Base-by-base conservation (phyloP, 2,888 invertebrate species). In the Rosalia funebris region DNA sequence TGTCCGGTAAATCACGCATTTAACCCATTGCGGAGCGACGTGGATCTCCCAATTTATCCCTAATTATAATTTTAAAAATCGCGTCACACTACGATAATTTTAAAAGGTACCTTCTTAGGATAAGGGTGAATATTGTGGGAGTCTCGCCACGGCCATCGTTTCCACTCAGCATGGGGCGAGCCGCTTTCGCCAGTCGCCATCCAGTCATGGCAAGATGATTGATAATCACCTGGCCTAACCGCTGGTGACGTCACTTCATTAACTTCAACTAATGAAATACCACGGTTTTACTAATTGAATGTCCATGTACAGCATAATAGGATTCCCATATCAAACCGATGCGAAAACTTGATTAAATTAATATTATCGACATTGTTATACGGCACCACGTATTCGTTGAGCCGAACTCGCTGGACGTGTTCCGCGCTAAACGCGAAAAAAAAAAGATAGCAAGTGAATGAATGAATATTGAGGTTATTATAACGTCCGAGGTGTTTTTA, bases 261-360 rank as follows among this genome's bases (percentile, higher is more conserved):
- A 81, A 78, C 77, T 77, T 71, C 73, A 68, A 77, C 75, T 80
- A 81, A 80, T 80, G 80, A 80, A 80, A 80, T 80, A 81, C 78
- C 78, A 79, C 76, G 79, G 80, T 79, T 79, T 80, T 77, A 77
- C 80, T 81, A 80, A 80, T 80, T 81, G 80, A 80, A 80, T 79
- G 80, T 80, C 79, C 80, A 75, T 80, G 79, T 79, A 77, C 73
- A 74, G 77, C 75, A 79, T 80, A 81, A 81, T 80, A 77, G 80
- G 79, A 79, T 79, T 78, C 78, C 74, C 78, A 76, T 77, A 77
- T 77, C 77, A 71, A 71, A 64, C 66, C 68, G 71, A 74, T 68
- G 73, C 66, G 70, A 72, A 75, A 74, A 72, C 73, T 73, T 75
- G 74, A 76, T 76, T 76, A 72, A 76, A 75, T 75, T 75, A 74